Percentiles rank a stretch among this genome's conserved stretches.
phyloP scores from a whole-genome alignment of 2,113 vertebrate genomes.

The Penelope pileata region DNA sequence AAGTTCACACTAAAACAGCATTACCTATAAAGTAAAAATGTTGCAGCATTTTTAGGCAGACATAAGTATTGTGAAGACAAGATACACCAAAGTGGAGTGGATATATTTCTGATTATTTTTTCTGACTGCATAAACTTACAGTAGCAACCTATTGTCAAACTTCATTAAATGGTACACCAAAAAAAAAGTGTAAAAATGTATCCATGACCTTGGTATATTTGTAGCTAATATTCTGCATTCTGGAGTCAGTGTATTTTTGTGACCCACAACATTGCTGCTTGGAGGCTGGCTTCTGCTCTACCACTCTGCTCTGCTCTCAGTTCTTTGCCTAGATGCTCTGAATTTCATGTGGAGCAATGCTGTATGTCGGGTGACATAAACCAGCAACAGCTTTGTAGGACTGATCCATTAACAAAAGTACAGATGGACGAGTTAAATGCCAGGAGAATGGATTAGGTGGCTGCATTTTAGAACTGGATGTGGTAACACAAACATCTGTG shows the following conservation, averaged over 20 bases:
- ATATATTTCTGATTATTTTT: background rate
- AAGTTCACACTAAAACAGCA: background rate
- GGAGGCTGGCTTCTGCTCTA: background rate
- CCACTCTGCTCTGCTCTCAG: background rate
- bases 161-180: background rate
- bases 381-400: background rate
- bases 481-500: background rate
- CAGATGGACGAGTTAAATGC: background rate
- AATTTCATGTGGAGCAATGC: background rate
- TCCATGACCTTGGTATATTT: background rate
- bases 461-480: background rate
- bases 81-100: background rate
- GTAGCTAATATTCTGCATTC: background rate
- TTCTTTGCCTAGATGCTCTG: background rate
- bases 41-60: background rate
- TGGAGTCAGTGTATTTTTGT: background rate
- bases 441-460: background rate
- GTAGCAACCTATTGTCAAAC: background rate
- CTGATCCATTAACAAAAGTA: background rate
- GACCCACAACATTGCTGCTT: background rate
- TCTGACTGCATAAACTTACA: background rate
- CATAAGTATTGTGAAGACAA: background rate
- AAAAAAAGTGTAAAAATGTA: background rate
- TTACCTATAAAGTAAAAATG: background rate
- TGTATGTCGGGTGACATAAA: background rate